A percentile compares a stretch with the other conserved stretches of the same genome.
Conservation (phyloP, 2,888 invertebrate genomes). For the Neoascia interrupta region DNA sequence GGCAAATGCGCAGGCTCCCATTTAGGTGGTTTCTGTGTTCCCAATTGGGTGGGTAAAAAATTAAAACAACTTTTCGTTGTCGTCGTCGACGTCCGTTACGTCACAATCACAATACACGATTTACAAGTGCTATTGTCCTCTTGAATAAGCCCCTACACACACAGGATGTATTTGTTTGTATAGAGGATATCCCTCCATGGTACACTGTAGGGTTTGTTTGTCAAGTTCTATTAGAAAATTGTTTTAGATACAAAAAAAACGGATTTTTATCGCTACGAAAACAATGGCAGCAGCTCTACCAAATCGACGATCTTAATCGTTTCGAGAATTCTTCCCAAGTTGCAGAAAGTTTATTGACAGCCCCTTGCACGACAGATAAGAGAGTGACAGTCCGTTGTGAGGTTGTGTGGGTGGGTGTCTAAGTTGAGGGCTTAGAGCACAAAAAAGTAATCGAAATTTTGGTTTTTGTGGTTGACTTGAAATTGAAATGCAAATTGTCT, state of each 20-base stretch:
- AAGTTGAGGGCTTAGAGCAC: neutral
- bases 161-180: slow-evolving; percentile 9
- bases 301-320: slow-evolving; percentile 51
- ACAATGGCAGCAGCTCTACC: slow-evolving; percentile 33
- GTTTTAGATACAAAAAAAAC: slow-evolving; percentile 36
- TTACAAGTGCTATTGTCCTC: slow-evolving; percentile 68
- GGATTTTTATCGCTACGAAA: slow-evolving; percentile 47
- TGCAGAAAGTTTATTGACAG: neutral
- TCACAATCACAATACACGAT: slow-evolving; percentile 58
- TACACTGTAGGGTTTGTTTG: slow-evolving; percentile 8
- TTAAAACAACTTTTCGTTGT: slow-evolving; percentile 28
- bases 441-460: too few relatives aligned
- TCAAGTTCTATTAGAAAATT: slow-evolving; percentile 53
- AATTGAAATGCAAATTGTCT: too few relatives aligned
- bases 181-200: slow-evolving; percentile 10
- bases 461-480: too few relatives aligned
- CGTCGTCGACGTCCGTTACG: slow-evolving; percentile 41
- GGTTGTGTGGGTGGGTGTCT: too few relatives aligned
- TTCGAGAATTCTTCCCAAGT: slow-evolving; percentile 13
- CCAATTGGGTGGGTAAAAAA: slow-evolving; percentile 60
- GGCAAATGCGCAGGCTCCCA: slow-evolving; percentile 51
- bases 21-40: slow-evolving; percentile 60
- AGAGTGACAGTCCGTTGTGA: slow-evolving; percentile 17
- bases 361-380: slow-evolving; percentile 23
- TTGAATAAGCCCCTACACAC: slow-evolving; percentile 18